Percentiles rank a stretch among this genome's conserved stretches.
These are phyloP conservation scores for Amblyjoppa fuscipennis DNA, from an alignment of 2,888 invertebrate genomes.

Conservation along the genomic window DNA sequence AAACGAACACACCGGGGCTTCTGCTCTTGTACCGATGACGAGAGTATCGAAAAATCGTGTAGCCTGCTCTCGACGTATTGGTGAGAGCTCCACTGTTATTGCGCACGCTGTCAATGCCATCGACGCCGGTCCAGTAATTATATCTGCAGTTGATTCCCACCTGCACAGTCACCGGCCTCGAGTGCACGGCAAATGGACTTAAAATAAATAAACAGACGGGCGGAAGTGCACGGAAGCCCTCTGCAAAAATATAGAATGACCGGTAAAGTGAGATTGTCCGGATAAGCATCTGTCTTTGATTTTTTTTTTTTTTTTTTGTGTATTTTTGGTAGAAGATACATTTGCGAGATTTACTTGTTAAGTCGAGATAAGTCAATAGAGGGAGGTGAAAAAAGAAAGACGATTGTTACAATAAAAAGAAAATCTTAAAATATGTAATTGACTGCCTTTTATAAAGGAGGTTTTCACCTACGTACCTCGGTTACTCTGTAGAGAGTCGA, in stretches of 20 bases:
- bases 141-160: constrained; percentile 25
- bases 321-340: background rate
- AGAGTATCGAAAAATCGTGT: constrained; percentile 49
- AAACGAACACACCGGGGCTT: constrained; percentile 31
- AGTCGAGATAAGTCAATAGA: no score
- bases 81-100: constrained; percentile 10
- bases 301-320: background rate
- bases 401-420: no score
- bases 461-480: no score
- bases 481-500: no score
- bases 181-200: background rate
- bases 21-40: constrained; percentile 41
- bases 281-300: background rate
- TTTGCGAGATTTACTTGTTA: background rate
- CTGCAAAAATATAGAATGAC: background rate
- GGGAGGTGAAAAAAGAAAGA: no score
- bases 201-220: background rate
- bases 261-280: background rate
- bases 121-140: constrained; percentile 31
- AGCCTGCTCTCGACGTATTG: constrained; percentile 29
- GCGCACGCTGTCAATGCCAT: constrained; percentile 21
- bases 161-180: background rate
- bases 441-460: no score
- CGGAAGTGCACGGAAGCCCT: background rate
- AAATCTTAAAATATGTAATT: no score